Evolutionary conservation across 2,888 invertebrate genomes (phyloP).

Genomic region (Opisthograptis luteolata): DNA sequence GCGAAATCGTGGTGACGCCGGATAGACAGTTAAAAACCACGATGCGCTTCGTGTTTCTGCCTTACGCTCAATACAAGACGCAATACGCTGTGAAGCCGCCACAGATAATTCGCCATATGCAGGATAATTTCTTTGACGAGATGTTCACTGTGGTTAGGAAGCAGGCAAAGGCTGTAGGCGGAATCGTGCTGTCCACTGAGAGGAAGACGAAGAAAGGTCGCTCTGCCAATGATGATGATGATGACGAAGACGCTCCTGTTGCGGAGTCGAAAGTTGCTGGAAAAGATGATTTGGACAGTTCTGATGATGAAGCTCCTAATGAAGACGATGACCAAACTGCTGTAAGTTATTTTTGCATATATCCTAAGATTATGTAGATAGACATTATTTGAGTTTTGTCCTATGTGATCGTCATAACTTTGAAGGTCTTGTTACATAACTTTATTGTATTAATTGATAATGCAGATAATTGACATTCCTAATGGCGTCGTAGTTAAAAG

Average conservation of each 20-base stretch:
- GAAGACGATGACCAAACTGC: constrained; percentile 81
- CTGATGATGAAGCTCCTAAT: constrained; percentile 88
- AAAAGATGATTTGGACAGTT: constrained; percentile 79
- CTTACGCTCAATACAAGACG: constrained; percentile 88
- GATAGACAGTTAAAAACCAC: constrained; percentile 86
- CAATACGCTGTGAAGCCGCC: constrained; percentile 89
- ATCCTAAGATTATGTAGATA: too few species aligned
- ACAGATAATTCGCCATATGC: constrained; percentile 89
- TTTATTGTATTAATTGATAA: too few species aligned
- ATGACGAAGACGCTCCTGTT: constrained; percentile 66
- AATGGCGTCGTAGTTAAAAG: too few species aligned
- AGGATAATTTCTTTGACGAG: constrained; percentile 87
- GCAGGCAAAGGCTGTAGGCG: constrained; percentile 80
- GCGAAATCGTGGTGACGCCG: constrained; percentile 83
- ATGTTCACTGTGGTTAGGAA: constrained; percentile 87
- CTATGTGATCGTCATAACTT: too few species aligned
- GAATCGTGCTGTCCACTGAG: constrained; percentile 79
- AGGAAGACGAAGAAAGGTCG: constrained; percentile 72
- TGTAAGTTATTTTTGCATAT: constrained; percentile 52
- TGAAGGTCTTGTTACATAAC: too few species aligned
- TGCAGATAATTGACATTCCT: too few species aligned
- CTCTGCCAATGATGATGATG: constrained; percentile 57
- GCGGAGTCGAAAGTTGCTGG: constrained; percentile 46
- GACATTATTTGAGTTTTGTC: too few species aligned
- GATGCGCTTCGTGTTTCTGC: constrained; percentile 89